A percentile compares a stretch with the other conserved stretches of the same genome.
phyloP scores from a whole-genome alignment of 2,797 vertebrate species.

The Poeciliopsis infans region DNA sequence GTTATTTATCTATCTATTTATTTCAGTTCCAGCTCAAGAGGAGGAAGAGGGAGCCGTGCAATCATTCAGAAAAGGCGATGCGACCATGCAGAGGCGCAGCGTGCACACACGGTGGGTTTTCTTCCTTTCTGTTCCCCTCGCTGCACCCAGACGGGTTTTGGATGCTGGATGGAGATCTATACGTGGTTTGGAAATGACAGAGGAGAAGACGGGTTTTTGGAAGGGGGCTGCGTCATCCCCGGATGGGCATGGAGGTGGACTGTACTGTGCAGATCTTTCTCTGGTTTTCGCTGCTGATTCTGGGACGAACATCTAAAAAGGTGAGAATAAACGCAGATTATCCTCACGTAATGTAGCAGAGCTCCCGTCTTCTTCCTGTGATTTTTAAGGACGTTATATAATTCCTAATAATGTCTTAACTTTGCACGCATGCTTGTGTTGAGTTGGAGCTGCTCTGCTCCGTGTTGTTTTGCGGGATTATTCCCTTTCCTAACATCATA shows the following conservation, averaged over 20 bases:
- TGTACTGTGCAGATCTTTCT: constrained; percentile 58
- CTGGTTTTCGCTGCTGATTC: constrained; percentile 59
- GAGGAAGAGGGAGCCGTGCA: constrained; percentile 45
- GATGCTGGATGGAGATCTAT: constrained; percentile 48
- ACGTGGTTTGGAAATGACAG: constrained; percentile 1
- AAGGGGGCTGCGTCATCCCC: constrained; percentile 69
- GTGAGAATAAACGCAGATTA: constrained; percentile 57
- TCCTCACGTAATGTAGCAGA: no score
- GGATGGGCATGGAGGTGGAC: constrained; percentile 55
- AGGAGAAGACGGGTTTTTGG: constrained; percentile 40
- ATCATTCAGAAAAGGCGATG: constrained; percentile 37
- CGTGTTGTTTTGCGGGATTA: constrained; percentile 4
- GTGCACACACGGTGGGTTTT: constrained; percentile 26
- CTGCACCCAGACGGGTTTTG: constrained; percentile 45
- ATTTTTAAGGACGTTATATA: background rate
- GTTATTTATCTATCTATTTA: constrained; percentile 7
- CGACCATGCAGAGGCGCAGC: constrained; percentile 60
- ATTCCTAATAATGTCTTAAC: constrained; percentile 21
- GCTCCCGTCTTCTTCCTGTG: background rate
- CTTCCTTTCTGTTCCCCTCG: constrained; percentile 20
- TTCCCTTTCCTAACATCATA: background rate
- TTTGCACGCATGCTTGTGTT: constrained; percentile 28
- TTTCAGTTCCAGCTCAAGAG: constrained; percentile 27
- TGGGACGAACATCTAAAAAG: constrained; percentile 48
- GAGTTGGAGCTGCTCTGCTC: constrained; percentile 34